These are phyloP conservation scores for Drosophila grimshawi DNA, from an alignment of 1,140 invertebrate genomes.

Conservation along the genomic window DNA sequence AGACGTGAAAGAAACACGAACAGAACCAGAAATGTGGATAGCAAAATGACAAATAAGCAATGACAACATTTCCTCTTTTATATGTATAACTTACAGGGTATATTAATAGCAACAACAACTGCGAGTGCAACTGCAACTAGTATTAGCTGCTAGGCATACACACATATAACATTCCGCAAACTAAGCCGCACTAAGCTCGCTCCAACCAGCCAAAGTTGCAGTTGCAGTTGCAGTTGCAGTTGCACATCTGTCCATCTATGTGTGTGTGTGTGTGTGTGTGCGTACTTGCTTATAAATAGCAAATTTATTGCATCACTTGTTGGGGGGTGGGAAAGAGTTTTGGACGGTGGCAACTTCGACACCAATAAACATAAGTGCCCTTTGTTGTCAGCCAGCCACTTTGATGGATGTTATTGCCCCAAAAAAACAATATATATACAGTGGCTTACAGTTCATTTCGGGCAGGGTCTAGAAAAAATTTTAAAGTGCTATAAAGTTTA, in stretches of 20 bases:
- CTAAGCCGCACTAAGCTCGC: slow-evolving; percentile 18
- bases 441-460: too few species aligned
- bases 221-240: slow-evolving; percentile 5
- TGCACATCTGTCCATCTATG: too few species aligned
- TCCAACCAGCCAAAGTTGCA: slow-evolving; percentile 17
- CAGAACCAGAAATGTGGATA: neutral
- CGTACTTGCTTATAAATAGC: slow-evolving; percentile 48
- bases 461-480: too few species aligned
- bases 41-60: neutral
- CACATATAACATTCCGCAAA: slow-evolving; percentile 2
- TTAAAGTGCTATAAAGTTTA: too few species aligned
- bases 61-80: too few species aligned
- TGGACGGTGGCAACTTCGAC: slow-evolving; percentile 17
- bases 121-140: slow-evolving; percentile 5
- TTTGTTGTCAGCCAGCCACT: slow-evolving; percentile 18
- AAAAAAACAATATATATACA: slow-evolving; percentile 8
- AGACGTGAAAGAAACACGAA: too few species aligned
- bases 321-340: slow-evolving; percentile 11
- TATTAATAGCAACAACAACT: slow-evolving; percentile 1
- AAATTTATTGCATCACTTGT: slow-evolving; percentile 50
- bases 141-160: slow-evolving; percentile 11
- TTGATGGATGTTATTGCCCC: slow-evolving; percentile 41
- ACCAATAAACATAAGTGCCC: slow-evolving; percentile 41
- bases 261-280: slow-evolving; percentile 11
- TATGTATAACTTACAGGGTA: neutral